Evolutionary conservation across 2,888 invertebrate genomes (phyloP), one percentile per base, ranked within the genome.

Genomic region (Lasioglossum morio): DNA sequence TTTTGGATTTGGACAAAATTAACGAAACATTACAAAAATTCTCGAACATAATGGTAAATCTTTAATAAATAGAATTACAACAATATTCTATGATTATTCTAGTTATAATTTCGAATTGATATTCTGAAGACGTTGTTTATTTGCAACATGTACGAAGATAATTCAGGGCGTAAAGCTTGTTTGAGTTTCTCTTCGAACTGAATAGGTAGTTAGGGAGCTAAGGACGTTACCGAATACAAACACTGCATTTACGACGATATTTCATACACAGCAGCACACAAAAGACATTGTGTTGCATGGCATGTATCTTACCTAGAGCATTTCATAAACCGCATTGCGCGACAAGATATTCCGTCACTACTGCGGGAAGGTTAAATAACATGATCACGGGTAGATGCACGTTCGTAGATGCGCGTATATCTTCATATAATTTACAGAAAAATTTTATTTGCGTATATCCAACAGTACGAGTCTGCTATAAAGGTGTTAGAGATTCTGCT

Each of bases 211-310:
- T 57, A 57, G 57, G 57, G 4, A n/a, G n/a, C 57, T 12, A 12
- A 57, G 57, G 57, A 57, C 12, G n/a, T 57, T 57, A 57, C 57
- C n/a, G n/a, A 57, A 57, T 4, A n/a, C 57, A 57, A 57, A 57
- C 57, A 57, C 57, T 57, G 57, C n/a, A 57, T 57, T 57, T 57
- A 57, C 57, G 57, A 57, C 12, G 57, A 57, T 57, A 57, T n/a
- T 57, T n/a, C 57, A 57, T 12, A 12, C n/a, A n/a, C n/a, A n/a
- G 57, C 57, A n/a, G 10, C 57, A 3, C 57, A 57, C 57, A 57
- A 57, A 57, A 57, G 57, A 57, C 57, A 57, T 57, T 57, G n/a
- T 57, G 57, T n/a, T 57, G 1, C 12, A 12, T 12, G 12, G 10
- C n/a, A 57, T n/a, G n/a, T 12, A n/a, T n/a, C 57, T 57, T 57